A percentile compares a stretch with the other conserved stretches of the same genome.
Evolutionary conservation across 2,888 invertebrate species (phyloP).

Genomic region (Synergus japonicus): DNA sequence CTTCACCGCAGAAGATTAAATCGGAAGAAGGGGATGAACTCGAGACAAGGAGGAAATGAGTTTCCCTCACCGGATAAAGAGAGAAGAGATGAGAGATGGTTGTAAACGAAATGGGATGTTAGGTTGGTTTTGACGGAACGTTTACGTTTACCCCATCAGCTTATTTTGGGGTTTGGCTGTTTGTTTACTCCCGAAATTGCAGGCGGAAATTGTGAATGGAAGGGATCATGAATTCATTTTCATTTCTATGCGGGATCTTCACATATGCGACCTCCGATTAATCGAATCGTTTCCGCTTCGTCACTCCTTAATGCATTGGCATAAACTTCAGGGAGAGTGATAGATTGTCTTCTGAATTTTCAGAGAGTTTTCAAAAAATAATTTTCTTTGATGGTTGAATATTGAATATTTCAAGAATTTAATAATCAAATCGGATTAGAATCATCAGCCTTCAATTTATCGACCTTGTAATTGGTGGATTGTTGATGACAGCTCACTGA

Average conservation of each 20-base stretch:
- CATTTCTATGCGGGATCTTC: neutral
- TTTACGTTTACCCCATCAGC: slow-evolving; percentile 15
- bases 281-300: slow-evolving; percentile 34
- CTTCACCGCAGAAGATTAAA: slow-evolving; percentile 51
- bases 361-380: neutral
- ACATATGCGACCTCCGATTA: slow-evolving; percentile 28
- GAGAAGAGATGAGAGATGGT: slow-evolving; percentile 18
- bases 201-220: neutral
- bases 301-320: neutral
- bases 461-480: slow-evolving; percentile 66
- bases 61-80: neutral
- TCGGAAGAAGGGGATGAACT: slow-evolving; percentile 49
- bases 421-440: slow-evolving; percentile 44
- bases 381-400: too few relatives aligned
- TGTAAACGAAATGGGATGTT: slow-evolving; percentile 11
- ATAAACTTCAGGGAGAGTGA: neutral
- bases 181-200: slow-evolving; percentile 17
- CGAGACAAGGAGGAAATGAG: slow-evolving; percentile 43
- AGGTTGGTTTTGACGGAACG: slow-evolving; percentile 10
- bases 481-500: slow-evolving; percentile 58
- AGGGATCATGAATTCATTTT: slow-evolving; percentile 32
- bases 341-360: neutral
- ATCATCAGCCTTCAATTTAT: slow-evolving; percentile 46
- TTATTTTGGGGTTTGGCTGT: slow-evolving; percentile 22
- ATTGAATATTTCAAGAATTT: neutral